Base-by-base conservation (phyloP, 2,797 vertebrate species). In the Gymnocypris eckloni region DNA sequence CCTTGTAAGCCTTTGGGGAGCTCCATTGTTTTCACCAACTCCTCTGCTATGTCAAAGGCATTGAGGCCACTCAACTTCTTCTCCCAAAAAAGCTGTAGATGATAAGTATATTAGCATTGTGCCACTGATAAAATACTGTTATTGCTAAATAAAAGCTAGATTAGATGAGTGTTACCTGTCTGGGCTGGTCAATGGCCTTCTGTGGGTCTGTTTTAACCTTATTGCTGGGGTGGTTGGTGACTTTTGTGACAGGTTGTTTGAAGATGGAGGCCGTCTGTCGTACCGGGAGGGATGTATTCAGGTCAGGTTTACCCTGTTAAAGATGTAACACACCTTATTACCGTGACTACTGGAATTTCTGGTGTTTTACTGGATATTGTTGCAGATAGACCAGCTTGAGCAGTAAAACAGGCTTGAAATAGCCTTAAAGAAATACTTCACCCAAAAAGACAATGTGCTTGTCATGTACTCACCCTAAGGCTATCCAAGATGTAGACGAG, bases 201-300 rank as follows among this genome's bases (percentile, higher is more conserved):
- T 99, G 98, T 15, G 98, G 98, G 90, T 99, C 98, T 0, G 97
- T 99, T 93, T 99, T 99, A 83, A 99, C 98, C 95, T 99, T 99
- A 91, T 99, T 99, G 94, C 96, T 99, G 82, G 98, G 98, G 89
- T 99, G 98, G 93, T 99, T 99, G 56, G 98, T 99, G 88, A 99
- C 98, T 95, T 99, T 99, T 39, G 98, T 99, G 84, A 99, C 98
- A 0, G 98, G 98, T 78, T 99, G 98, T 87, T 99, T 99, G 90
- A 99, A 99, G 90, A 99, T 99, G 84, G 98, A 99, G 0, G 98
- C 98, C 0, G 98, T 99, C 95, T 99, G 98, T 87, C 98, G 94
- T 85, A 99, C 98, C 0, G 98, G 98, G 50, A 99, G 96, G 0
- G 98, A 98, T 0, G 98, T 99, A 92, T 99, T 99, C 91, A 99